A percentile compares a stretch with the other conserved stretches of the same genome.
phyloP scores from a whole-genome alignment of 2,113 vertebrate genomes.

The Suncus etruscus region DNA sequence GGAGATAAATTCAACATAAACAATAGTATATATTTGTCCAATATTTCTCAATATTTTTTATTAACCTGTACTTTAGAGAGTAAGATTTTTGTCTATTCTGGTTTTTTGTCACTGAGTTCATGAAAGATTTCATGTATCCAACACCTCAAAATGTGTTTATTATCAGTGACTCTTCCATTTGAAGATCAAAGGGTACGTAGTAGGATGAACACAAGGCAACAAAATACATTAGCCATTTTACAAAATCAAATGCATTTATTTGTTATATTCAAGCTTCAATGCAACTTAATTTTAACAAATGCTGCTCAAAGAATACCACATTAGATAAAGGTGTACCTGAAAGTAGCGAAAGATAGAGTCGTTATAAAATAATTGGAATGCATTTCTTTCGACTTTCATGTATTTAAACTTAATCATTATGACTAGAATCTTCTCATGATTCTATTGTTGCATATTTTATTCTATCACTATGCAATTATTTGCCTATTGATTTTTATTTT shows the following conservation, averaged over 20 bases:
- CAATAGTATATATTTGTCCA: neutral
- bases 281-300: neutral
- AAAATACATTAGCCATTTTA: neutral
- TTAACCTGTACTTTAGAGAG: neutral
- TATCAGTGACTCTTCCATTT: neutral
- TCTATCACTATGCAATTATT: neutral
- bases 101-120: neutral
- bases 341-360: neutral
- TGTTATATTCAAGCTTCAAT: neutral
- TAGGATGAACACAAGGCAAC: neutral
- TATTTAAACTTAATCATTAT: neutral
- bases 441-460: neutral
- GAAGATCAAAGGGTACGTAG: neutral
- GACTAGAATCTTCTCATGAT: neutral
- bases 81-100: neutral
- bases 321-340: neutral
- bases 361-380: neutral
- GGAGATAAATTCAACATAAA: too few species aligned
- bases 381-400: neutral
- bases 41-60: constrained; percentile 10
- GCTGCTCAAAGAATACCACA: neutral
- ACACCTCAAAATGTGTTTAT: neutral
- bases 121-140: neutral
- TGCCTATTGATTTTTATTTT: constrained; percentile 1
- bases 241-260: neutral